Conservation (phyloP, 2,113 vertebrate genomes). For the Nibea coibor region DNA sequence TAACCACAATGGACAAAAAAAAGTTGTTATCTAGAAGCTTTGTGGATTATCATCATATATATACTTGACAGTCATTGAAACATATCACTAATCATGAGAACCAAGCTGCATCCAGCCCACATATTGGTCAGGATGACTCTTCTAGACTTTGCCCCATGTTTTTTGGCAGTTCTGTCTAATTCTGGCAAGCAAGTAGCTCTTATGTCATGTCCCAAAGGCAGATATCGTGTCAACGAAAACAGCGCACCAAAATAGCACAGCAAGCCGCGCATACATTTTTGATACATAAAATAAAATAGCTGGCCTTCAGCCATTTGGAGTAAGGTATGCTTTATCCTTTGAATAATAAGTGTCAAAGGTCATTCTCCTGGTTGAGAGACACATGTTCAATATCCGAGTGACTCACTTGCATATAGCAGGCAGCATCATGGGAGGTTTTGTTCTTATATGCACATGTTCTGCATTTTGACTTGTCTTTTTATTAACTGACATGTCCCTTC, state of each 20-base stretch:
- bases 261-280: not conserved
- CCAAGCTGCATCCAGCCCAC: not conserved
- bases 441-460: slow-evolving; percentile 39
- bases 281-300: slow-evolving; percentile 12
- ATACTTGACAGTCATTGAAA: no score
- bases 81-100: not conserved
- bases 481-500: slow-evolving; percentile 39
- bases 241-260: not conserved
- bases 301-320: not conserved
- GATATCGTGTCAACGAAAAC: not conserved
- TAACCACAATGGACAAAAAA: no score
- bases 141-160: not conserved
- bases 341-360: slow-evolving; percentile 16
- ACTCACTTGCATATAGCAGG: slow-evolving; percentile 24
- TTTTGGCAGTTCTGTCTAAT: not conserved
- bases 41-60: no score
- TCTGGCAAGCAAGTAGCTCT: not conserved
- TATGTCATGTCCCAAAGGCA: not conserved
- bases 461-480: slow-evolving; percentile 47
- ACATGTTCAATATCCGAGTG: slow-evolving; percentile 47
- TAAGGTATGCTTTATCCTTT: not conserved
- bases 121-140: not conserved
- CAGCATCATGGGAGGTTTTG: slow-evolving; percentile 40
- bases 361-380: slow-evolving; percentile 13
- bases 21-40: no score